Conservation (phyloP, 1,140 invertebrate genomes). For the Heliothis subflexa region DNA sequence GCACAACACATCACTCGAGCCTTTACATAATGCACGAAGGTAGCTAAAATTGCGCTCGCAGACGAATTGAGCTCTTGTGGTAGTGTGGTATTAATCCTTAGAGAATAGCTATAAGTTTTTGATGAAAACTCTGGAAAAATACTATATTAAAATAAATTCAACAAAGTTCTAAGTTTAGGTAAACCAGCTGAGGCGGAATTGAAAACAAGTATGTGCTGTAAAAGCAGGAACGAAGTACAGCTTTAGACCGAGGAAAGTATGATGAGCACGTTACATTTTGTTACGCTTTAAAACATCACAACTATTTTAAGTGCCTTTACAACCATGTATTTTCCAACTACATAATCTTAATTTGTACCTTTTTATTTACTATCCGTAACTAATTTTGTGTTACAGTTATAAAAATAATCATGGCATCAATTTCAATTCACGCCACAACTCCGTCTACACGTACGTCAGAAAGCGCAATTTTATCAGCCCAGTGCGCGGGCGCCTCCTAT, state of each 20-base stretch:
- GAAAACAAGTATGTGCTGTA: background rate
- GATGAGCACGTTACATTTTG: no score
- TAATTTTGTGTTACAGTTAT: no score
- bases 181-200: no score
- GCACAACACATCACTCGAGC: conserved; percentile 39
- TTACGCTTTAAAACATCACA: no score
- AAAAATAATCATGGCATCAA: background rate
- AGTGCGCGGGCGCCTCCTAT: conserved; percentile 54
- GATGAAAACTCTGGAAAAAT: background rate
- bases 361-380: no score
- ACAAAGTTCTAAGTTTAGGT: no score
- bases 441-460: background rate
- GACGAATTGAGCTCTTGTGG: conserved; percentile 8
- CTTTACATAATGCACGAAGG: conserved; percentile 43
- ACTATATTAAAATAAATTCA: no score
- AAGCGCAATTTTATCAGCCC: conserved; percentile 39
- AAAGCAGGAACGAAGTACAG: background rate
- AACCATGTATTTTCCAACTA: no score
- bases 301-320: no score
- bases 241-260: no score
- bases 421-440: background rate
- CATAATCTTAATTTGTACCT: no score
- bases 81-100: conserved; percentile 4
- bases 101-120: background rate
- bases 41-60: conserved; percentile 38